A percentile compares a stretch with the other conserved stretches of the same genome.
Conservation (phyloP, 1,140 invertebrate genomes). For the Dryas iulia region DNA sequence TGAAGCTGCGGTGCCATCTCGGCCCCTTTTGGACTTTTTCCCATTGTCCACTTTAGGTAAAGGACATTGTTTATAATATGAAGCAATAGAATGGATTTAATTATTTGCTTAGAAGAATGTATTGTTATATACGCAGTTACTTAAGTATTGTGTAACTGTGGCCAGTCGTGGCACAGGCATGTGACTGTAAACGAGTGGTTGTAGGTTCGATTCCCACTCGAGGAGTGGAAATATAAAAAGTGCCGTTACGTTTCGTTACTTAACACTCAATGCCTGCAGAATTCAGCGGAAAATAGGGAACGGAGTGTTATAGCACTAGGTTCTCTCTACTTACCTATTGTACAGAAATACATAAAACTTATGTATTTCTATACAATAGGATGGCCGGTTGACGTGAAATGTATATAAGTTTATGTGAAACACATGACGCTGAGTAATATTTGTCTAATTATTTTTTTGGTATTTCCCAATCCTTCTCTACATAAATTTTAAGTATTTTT, state of each 20-base stretch:
- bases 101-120: background rate
- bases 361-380: no score
- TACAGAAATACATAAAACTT: no score
- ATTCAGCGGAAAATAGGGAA: background rate
- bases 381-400: no score
- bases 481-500: no score
- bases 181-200: no score
- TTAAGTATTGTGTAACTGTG: no score
- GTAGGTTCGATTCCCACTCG: background rate
- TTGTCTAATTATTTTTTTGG: no score
- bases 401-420: no score
- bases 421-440: no score
- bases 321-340: background rate
- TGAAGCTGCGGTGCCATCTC: constrained; percentile 36
- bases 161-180: no score
- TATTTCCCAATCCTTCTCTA: no score
- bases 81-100: background rate
- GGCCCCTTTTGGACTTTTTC: constrained; percentile 31
- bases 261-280: background rate
- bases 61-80: constrained; percentile 3
- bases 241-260: no score
- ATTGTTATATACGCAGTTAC: background rate
- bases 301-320: background rate
- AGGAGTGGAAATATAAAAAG: background rate
- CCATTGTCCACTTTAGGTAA: constrained; percentile 28